Evolutionary conservation across 2,888 invertebrate species (phyloP), one percentile per base, ranked within the genome.

Genomic region (Frankliniella fusca): DNA sequence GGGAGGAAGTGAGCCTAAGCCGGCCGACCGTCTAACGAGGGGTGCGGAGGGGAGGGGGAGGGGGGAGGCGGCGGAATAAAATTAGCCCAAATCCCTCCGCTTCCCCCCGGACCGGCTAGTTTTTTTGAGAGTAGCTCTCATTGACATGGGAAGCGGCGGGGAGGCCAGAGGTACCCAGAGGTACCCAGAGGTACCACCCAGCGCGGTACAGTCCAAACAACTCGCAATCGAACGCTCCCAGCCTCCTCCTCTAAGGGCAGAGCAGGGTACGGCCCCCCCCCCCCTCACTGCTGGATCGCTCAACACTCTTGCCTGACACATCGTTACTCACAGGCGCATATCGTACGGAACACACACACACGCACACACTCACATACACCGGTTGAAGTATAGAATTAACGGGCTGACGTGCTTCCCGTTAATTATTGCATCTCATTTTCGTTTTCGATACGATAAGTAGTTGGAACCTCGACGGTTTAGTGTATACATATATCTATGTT

Each of bases 101-200:
- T 38, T 5, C 5, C 38, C 38, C 38, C 38, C 38, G 38, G 5
- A 2, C 23, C 70, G 23, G 70, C 70, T 76, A 76, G 70, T 76
- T 76, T 76, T 76, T 76, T 76, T 76, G 70, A 76, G 70, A 27
- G 70, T 76, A 76, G 70, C 70, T 76, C 70, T 76, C 70, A 76
- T 76, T 76, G 70, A 76, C 70, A 76, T 76, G 70, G 70, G 70
- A 76, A 76, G 70, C 70, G 70, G 70, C 70, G 10, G 70, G 70
- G 70, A 23, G 70, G 70, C 70, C 38, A 5, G 38, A 5, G n/a
- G n/a, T n/a, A n/a, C n/a, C 38, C 38, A 5, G 38, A 38, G 38
- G 23, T 76, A 76, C 70, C 38, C 38, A 5, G 38, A 38, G 38
- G 23, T 76, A 76, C 70, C 70, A 76, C 70, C 70, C 70, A 76